phyloP scores from a whole-genome alignment of 1,140 invertebrate species.

The Mamestra configurata region DNA sequence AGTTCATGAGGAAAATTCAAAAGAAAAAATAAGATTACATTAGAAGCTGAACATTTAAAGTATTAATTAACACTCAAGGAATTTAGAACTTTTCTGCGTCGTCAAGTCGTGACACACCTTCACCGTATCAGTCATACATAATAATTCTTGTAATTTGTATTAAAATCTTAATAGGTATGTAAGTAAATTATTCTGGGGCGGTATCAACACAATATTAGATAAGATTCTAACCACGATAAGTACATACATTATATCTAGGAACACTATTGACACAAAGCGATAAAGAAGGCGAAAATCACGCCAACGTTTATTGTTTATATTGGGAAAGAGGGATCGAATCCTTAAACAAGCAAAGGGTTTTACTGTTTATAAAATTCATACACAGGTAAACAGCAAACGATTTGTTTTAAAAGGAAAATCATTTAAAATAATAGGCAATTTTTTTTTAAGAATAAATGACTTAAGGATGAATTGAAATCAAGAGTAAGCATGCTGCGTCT shows the following conservation, averaged over 20 bases:
- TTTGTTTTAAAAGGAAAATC: too few relatives aligned
- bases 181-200: background rate
- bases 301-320: background rate
- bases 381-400: background rate
- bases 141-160: background rate
- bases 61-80: background rate
- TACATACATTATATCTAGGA: background rate
- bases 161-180: background rate
- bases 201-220: conserved; percentile 5
- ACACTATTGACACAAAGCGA: background rate
- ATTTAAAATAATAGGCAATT: too few relatives aligned
- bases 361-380: background rate
- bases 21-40: too few relatives aligned
- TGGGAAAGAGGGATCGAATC: background rate
- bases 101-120: background rate
- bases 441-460: too few relatives aligned
- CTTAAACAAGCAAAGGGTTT: background rate
- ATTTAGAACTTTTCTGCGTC: too few relatives aligned
- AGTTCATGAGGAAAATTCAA: too few relatives aligned
- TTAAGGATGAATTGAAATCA: too few relatives aligned
- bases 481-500: too few relatives aligned
- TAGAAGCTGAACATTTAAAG: too few relatives aligned
- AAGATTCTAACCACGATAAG: conserved; percentile 20
- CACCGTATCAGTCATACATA: background rate
- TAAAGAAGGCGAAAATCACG: background rate